phyloP scores from a whole-genome alignment of 2,113 vertebrate species.

The Brachyhypopomus gauderio region DNA sequence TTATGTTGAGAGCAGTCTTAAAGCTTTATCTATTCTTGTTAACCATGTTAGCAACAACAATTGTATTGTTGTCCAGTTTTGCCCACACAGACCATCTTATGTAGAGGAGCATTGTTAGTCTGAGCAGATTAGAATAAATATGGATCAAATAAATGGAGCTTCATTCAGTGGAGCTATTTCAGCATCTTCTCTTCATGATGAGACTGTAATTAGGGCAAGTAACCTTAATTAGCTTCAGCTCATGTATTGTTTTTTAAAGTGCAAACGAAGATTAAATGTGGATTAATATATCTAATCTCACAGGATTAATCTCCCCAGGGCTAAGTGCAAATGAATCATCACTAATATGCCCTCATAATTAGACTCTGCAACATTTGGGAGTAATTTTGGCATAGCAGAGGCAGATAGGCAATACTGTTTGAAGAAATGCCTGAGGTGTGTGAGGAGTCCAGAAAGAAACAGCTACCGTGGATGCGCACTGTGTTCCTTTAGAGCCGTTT shows the following conservation, averaged over 20 bases:
- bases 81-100: neutral
- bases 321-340: slow-evolving; percentile 18
- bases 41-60: too few species aligned
- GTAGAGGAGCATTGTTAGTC: neutral
- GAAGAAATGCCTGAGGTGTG: slow-evolving; percentile 32
- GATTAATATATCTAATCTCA: slow-evolving; percentile 39
- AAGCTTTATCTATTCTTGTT: too few species aligned
- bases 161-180: slow-evolving; percentile 3
- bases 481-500: too few species aligned
- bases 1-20: too few species aligned
- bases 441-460: slow-evolving; percentile 11
- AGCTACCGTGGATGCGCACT: neutral
- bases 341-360: slow-evolving; percentile 23
- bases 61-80: neutral
- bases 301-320: slow-evolving; percentile 30
- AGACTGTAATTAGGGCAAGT: slow-evolving; percentile 23
- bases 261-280: slow-evolving; percentile 33
- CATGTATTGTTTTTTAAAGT: slow-evolving; percentile 27
- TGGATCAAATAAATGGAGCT: neutral
- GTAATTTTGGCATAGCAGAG: neutral
- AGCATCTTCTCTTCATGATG: slow-evolving; percentile 9
- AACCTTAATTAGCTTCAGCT: slow-evolving; percentile 38
- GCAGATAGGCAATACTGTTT: slow-evolving; percentile 24
- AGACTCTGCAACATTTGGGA: neutral
- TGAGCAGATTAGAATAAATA: neutral